Conservation (phyloP, 2,113 vertebrate species). For the Nesogale talazaci region DNA sequence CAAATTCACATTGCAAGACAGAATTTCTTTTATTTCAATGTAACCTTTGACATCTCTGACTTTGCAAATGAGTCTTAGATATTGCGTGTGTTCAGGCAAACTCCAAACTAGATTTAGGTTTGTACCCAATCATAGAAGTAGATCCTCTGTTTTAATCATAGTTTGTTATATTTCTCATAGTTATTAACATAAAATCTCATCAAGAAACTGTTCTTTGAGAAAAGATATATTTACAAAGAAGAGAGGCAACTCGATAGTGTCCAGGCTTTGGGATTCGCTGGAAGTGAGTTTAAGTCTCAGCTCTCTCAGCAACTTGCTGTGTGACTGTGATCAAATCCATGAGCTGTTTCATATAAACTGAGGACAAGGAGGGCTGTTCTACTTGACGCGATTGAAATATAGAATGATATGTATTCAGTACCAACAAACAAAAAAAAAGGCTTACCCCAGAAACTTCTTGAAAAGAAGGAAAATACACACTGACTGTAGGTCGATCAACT, state of each 20-base stretch:
- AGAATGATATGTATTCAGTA: no score
- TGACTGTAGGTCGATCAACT: not conserved
- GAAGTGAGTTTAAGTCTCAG: not conserved
- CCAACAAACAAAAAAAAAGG: no score
- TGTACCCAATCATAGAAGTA: not conserved
- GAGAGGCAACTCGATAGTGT: not conserved
- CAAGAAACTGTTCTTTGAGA: not conserved
- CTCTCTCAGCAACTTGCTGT: not conserved
- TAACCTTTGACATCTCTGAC: not conserved
- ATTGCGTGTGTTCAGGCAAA: conserved; percentile 22
- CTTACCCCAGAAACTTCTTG: not conserved
- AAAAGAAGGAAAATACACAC: not conserved
- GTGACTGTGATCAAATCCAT: conserved; percentile 18
- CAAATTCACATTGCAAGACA: not conserved
- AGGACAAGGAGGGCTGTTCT: not conserved
- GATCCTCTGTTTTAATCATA: not conserved
- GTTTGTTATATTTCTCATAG: not conserved
- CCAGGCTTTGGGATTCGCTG: not conserved
- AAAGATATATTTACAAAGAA: not conserved
- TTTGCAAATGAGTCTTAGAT: not conserved
- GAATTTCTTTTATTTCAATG: not conserved
- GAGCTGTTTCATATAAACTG: not conserved
- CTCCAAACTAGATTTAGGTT: conserved; percentile 24
- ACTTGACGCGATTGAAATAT: no score
- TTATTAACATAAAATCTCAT: conserved; percentile 10